A percentile compares a stretch with the other conserved stretches of the same genome.
Evolutionary conservation across 2,888 invertebrate species (phyloP).

Genomic region (Xiphydria camelus): DNA sequence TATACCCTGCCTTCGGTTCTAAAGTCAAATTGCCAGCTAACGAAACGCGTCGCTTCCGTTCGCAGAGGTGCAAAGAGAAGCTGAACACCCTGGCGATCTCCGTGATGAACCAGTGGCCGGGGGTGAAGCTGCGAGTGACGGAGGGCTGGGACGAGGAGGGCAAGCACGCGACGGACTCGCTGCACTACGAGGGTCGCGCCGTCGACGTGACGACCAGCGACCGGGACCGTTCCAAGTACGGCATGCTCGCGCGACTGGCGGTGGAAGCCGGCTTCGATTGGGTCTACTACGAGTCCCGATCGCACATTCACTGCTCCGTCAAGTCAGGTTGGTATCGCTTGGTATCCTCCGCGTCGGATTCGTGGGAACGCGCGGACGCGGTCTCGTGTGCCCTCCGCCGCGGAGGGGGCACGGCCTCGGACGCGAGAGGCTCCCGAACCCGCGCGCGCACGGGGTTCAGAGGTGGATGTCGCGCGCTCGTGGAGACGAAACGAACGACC

Average conservation of each 20-base stretch:
- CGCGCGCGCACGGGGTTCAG: too few species aligned
- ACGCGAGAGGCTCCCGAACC: too few species aligned
- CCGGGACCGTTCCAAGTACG: slow-evolving; percentile 89
- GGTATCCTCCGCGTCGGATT: slow-evolving; percentile 55
- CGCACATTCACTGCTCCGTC: slow-evolving; percentile 95
- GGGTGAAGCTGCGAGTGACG: slow-evolving; percentile 87
- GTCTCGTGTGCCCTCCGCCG: too few species aligned
- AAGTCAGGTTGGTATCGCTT: slow-evolving; percentile 80
- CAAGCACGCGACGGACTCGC: slow-evolving; percentile 76
- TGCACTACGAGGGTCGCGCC: slow-evolving; percentile 96
- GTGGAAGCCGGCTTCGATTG: slow-evolving; percentile 98
- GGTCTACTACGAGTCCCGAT: slow-evolving; percentile 95
- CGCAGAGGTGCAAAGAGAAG: slow-evolving; percentile 94
- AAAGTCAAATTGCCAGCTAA: too few species aligned
- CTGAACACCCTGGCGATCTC: slow-evolving; percentile 91
- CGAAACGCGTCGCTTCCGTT: too few species aligned
- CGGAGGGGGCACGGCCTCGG: too few species aligned
- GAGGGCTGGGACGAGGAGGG: slow-evolving; percentile 95
- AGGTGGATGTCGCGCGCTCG: too few species aligned
- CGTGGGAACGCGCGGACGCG: slow-evolving; percentile 57
- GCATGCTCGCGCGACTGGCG: slow-evolving; percentile 92
- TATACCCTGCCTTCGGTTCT: too few species aligned
- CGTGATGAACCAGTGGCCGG: slow-evolving; percentile 98
- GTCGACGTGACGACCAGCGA: slow-evolving; percentile 96
- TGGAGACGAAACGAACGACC: neutral